Evolutionary conservation across 1,140 invertebrate species (phyloP).

Genomic region (Nephila pilipes): DNA sequence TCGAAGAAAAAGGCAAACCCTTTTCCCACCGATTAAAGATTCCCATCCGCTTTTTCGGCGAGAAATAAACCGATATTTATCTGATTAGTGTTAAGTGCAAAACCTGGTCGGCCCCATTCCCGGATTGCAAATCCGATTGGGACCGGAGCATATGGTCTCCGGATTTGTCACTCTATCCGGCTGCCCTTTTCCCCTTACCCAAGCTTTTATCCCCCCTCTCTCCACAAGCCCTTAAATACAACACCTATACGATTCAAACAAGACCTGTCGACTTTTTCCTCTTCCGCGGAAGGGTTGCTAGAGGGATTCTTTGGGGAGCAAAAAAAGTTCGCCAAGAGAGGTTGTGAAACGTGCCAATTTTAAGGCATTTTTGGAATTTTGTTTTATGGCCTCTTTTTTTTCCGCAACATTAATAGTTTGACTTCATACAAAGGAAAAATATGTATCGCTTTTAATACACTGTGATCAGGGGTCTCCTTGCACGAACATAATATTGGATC

Average conservation of each 20-base stretch:
- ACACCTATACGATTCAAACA: slow-evolving; percentile 70
- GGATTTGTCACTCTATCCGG: slow-evolving; percentile 66
- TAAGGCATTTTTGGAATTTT: too few relatives aligned
- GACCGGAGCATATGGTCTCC: slow-evolving; percentile 57
- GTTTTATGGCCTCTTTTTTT: too few relatives aligned
- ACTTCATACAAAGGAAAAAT: too few relatives aligned
- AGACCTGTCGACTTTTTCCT: slow-evolving; percentile 73
- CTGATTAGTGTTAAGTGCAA: slow-evolving; percentile 72
- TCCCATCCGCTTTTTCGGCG: not conserved
- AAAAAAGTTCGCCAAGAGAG: not conserved
- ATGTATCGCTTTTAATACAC: too few relatives aligned
- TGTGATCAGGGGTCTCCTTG: too few relatives aligned
- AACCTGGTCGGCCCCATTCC: slow-evolving; percentile 44
- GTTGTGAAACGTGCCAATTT: not conserved
- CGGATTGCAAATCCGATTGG: slow-evolving; percentile 60
- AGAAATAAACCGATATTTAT: slow-evolving; percentile 68
- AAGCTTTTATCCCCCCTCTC: slow-evolving; percentile 24
- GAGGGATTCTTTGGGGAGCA: not conserved
- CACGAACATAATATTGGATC: too few relatives aligned
- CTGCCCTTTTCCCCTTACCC: not conserved
- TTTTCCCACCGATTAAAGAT: slow-evolving; percentile 60
- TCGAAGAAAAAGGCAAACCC: not conserved
- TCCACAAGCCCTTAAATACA: slow-evolving; percentile 38
- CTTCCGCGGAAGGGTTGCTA: not conserved
- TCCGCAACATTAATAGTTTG: too few relatives aligned